These are phyloP conservation scores for Cantharis lateralis DNA, from an alignment of 2,888 invertebrate species.

Conservation along the genomic window DNA sequence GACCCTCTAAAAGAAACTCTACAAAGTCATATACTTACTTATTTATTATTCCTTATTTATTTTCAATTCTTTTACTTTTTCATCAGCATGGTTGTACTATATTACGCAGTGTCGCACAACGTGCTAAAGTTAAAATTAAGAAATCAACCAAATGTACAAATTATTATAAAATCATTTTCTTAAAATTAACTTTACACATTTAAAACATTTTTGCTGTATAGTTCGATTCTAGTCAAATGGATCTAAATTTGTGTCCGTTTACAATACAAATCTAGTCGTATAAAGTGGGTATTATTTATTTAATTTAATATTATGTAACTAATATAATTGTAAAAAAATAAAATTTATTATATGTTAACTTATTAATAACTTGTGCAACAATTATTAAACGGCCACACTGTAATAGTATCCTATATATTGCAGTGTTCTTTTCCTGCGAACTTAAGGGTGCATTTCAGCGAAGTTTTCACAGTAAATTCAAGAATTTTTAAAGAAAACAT, in stretches of 20 bases:
- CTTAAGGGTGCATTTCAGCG: too few relatives aligned
- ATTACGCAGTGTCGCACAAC: conserved; percentile 42
- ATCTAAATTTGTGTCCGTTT: conserved; percentile 50
- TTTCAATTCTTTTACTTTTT: conserved; percentile 43
- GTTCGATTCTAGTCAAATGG: conserved; percentile 54
- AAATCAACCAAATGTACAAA: conserved; percentile 34
- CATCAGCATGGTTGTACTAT: conserved; percentile 38
- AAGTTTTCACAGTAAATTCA: too few relatives aligned
- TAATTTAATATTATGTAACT: not conserved
- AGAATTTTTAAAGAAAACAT: too few relatives aligned
- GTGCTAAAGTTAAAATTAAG: conserved; percentile 45
- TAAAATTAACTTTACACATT: conserved; percentile 44
- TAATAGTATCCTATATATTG: too few relatives aligned
- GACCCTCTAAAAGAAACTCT: conserved; percentile 50
- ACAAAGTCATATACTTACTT: conserved; percentile 32
- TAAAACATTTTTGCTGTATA: conserved; percentile 42
- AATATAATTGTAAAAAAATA: not conserved
- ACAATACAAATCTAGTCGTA: conserved; percentile 54
- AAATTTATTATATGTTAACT: not conserved
- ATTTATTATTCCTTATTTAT: conserved; percentile 41
- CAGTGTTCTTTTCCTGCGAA: too few relatives aligned
- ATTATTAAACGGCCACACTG: not conserved
- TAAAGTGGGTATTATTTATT: conserved; percentile 33
- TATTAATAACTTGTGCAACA: not conserved
- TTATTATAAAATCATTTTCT: conserved; percentile 26